These are phyloP conservation scores for Lepidocyrtinus sp. DNA, from an alignment of 2,888 invertebrate species.

Conservation along the genomic window DNA sequence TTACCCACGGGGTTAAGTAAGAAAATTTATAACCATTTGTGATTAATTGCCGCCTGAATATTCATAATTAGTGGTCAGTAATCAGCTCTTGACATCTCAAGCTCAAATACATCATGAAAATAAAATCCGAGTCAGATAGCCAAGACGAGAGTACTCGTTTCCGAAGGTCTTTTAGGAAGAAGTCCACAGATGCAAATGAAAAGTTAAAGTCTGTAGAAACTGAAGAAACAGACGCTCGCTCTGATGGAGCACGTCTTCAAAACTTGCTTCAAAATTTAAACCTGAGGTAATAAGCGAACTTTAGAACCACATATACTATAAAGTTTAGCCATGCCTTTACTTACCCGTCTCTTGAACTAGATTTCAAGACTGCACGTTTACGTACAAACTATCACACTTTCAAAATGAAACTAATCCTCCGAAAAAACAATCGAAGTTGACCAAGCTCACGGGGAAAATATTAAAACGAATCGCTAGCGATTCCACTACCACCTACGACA, in stretches of 20 bases:
- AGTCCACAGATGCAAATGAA: no score
- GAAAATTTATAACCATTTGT: no score
- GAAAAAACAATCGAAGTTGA: slow-evolving; percentile 12
- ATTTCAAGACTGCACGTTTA: slow-evolving; percentile 43
- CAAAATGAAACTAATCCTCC: background rate
- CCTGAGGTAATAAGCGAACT: slow-evolving; percentile 19
- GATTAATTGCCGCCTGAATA: no score
- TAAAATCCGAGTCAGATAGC: no score
- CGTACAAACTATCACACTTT: slow-evolving; percentile 33
- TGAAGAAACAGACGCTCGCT: background rate
- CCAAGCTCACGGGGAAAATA: background rate
- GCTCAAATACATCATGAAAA: no score
- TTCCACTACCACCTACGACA: slow-evolving; percentile 11
- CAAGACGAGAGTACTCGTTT: no score
- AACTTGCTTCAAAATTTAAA: slow-evolving; percentile 26
- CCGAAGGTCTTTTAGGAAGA: no score
- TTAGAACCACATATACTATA: background rate
- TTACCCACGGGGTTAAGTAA: no score
- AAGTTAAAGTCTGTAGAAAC: background rate
- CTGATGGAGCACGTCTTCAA: slow-evolving; percentile 22
- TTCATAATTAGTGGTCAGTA: no score
- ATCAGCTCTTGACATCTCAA: no score
- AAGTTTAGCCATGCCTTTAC: background rate
- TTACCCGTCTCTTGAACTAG: slow-evolving; percentile 28
- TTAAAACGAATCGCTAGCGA: background rate